Evolutionary conservation across 2,888 invertebrate species (phyloP), one percentile per base, ranked within the genome.

Genomic region (Ectemnius lituratus): DNA sequence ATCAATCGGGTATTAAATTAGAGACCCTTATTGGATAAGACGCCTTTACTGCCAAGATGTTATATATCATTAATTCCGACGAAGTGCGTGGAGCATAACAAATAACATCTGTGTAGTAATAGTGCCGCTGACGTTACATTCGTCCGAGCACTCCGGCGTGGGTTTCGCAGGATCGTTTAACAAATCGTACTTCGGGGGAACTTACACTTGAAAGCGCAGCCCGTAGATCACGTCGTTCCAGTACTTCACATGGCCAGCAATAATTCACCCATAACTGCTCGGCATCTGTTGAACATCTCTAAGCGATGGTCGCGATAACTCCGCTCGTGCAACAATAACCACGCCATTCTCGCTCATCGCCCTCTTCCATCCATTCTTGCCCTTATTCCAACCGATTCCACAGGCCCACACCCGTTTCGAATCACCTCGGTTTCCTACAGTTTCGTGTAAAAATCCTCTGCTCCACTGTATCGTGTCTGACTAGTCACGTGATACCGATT

Each of bases 331-430:
- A 62, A 64, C 58, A 64, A 68, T 58, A 58, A 70, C 27, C 56
- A 37, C 8, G 62, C 56, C 52, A 63, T 60, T 64, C 61, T 68
- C 60, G 57, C 56, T 56, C 18, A 45, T 5, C 37, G 68, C 73
- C 61, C 47, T 57, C 59, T 57, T 27, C 46, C 46, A 61, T 49
- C 62, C 49, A 59, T 73, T 75, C 69, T 66, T 69, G 62, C 66
- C 63, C 62, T 70, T 67, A 59, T 73, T 45, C 56, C 64, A 46
- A 37, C 37, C 37, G 37, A 37, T 37, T 37, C 37, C 37, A 11
- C 37, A 11, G 37, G 37, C 37, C 37, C 37, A 8, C 37, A 8
- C 11, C 37, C 37, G 5, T 11, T 6, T 4, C 8, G 6, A 37
- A 11, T 11, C 8, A 37, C 8, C 37, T 11, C 11, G 8, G 0